Evolutionary conservation across 1,140 invertebrate species (phyloP), one percentile per base, ranked within the genome.

Genomic region (Campodea augens): DNA sequence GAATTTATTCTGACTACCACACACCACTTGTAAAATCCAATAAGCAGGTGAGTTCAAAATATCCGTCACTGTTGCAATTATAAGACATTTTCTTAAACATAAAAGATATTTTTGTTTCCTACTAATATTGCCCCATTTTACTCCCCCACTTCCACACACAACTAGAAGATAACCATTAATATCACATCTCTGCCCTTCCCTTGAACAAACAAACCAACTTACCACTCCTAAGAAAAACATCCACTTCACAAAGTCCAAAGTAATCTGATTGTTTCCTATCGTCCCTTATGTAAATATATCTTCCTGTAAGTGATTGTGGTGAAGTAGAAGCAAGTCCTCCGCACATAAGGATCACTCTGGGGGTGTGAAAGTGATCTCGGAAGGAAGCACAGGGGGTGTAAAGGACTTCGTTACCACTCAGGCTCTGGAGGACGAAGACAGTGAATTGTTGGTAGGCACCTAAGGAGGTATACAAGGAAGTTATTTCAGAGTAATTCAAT

Each of bases 201-300:
- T 32, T 32, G 27, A 32, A 32, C 27, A 10, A 10, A 32, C 18
- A 24, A 38, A 12, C n/a, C 15, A 24, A 25, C 52, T 53, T 44
- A 61, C 59, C 58, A 56, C 55, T 55, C 29, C 53, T 50, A 13
- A 52, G 54, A 37, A 59, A 61, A 5, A 62, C 56, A 41, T 63
- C 55, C 0, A 63, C 57, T 46, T 63, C 60, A 48, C 61, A 63
- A 1, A 63, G 50, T 5, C 57, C 56, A 51, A 63, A 62, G 40
- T 60, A 60, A 20, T 61, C 56, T n/a, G 54, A 51, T 21, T 54
- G 48, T 15, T 51, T 46, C 3, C 56, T 29, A 41, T 60, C 58
- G 45, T 63, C 61, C 37, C 59, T 44, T 25, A 63, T 54, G 44
- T 61, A 59, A 13, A 63, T 51, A 47, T 54, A 58, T 21, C 54